These are phyloP conservation scores for Drosophila rellima DNA, from an alignment of 2,888 invertebrate genomes.

Conservation along the genomic window DNA sequence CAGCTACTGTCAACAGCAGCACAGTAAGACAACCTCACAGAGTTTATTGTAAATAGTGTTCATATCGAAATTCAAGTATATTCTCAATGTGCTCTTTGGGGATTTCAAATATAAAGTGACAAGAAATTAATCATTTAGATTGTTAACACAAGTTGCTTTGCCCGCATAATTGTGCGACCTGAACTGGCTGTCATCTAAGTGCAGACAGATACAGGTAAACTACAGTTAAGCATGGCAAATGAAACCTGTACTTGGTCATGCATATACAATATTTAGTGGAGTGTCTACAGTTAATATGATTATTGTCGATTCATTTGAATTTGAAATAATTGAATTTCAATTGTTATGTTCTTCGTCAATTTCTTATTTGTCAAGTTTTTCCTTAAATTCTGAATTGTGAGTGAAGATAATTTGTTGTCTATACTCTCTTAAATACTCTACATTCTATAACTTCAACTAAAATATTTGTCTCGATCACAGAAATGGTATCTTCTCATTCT, in stretches of 20 bases:
- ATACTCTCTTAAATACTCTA: too few species aligned
- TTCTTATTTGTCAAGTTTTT: neutral
- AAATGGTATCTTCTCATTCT: neutral
- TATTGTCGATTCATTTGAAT: conserved; percentile 1
- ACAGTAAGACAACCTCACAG: neutral
- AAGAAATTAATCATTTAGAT: conserved; percentile 71
- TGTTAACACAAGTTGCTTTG: conserved; percentile 45
- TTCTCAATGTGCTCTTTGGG: conserved; percentile 50
- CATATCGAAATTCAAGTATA: neutral
- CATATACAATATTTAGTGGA: neutral
- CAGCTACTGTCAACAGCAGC: neutral
- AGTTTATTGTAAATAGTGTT: too few species aligned
- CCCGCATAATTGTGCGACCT: conserved; percentile 47
- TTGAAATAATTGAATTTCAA: conserved; percentile 8
- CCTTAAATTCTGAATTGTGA: neutral
- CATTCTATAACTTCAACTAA: neutral
- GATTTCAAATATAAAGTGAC: conserved; percentile 43
- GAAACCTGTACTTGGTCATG: conserved; percentile 17
- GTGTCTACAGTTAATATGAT: conserved; percentile 4
- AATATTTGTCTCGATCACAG: neutral
- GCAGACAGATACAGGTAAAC: conserved; percentile 15
- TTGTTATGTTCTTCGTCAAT: neutral
- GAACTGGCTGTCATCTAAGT: conserved; percentile 31
- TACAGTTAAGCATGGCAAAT: conserved; percentile 4
- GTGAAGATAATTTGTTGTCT: neutral